Evolutionary conservation across 92 coral and sea anemone genomes (phyloP), one percentile per base, ranked within the genome.

Genomic region (Phenganax stokvisi): DNA sequence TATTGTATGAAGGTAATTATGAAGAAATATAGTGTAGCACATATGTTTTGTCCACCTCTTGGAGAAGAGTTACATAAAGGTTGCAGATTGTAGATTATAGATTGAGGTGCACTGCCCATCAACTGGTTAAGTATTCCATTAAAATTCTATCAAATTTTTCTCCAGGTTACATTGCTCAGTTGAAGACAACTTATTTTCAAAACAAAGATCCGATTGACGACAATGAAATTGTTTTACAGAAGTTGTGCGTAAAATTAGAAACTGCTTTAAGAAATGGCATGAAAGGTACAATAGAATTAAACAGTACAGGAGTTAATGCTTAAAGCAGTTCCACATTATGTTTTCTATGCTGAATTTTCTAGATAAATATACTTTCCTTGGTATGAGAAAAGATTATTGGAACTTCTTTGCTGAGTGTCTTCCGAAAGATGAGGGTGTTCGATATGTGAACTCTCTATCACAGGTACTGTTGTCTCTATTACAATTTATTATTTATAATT

Each of bases 161-260:
- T 12, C 1, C 68, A 93, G 98, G 80, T 58, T 89, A 85, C 84
- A 74, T 91, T 74, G 91, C 92, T 60, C 92, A 96, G 72, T 85
- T 96, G 76, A 87, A 82, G 69, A 83, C 83, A 54, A 80, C 77
- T 31, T 84, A 88, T 82, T 90, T 90, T 70, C 80, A 87, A n/a
- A 82, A 87, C 53, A 89, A 90, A 79, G 84, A 84, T 53, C 97
- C 99, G 11, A 88, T 96, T 78, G 90, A 89, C 69, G 99, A 96
- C 86, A 96, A 96, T 81, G 96, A 96, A 63, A 87, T 89, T 13
- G 87, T 84, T 51, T 88, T 96, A 60, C 99, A 96, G 73, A 96
- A 92, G 88, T 85, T 96, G 29, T 96, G 99, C 86, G 99, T 96
- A 75, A 96, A 96, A 88, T 89, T 96, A 9, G 99, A 96, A 72